phyloP scores from a whole-genome alignment of 2,113 vertebrate species.

The Nanorana parkeri region DNA sequence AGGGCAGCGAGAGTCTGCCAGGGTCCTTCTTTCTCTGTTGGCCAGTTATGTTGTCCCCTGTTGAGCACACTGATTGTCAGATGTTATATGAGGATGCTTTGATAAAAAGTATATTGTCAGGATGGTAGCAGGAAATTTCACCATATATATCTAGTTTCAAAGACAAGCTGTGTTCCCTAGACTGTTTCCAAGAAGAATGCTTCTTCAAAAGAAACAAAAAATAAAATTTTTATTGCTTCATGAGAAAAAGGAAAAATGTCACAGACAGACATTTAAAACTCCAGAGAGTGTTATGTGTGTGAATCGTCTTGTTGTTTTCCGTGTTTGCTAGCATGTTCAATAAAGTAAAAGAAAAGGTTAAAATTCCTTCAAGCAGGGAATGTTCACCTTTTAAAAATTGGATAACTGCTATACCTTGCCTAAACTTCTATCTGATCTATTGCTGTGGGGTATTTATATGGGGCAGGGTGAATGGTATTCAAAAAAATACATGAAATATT shows the following conservation, averaged over 20 bases:
- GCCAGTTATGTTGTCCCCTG: slow-evolving; percentile 62
- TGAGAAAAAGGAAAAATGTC: slow-evolving; percentile 22
- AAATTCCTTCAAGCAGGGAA: not conserved
- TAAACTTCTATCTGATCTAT: too few relatives aligned
- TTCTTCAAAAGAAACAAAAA: slow-evolving; percentile 64
- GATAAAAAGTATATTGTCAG: slow-evolving; percentile 72
- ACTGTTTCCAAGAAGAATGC: slow-evolving; percentile 62
- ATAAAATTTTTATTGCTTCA: slow-evolving; percentile 23
- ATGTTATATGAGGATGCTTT: slow-evolving; percentile 71
- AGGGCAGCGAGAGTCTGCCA: slow-evolving; percentile 57
- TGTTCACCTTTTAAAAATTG: too few relatives aligned
- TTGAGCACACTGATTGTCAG: slow-evolving; percentile 63
- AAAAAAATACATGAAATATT: too few relatives aligned
- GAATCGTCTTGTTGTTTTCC: slow-evolving; percentile 12
- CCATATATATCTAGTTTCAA: slow-evolving; percentile 65
- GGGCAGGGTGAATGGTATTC: too few relatives aligned
- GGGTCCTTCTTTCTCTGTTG: slow-evolving; percentile 62
- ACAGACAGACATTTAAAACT: not conserved
- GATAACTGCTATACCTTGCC: too few relatives aligned
- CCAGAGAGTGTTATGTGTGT: slow-evolving; percentile 10
- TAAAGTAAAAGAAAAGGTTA: slow-evolving; percentile 27
- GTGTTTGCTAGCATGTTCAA: slow-evolving; percentile 55
- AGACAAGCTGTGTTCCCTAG: slow-evolving; percentile 65
- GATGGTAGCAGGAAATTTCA: slow-evolving; percentile 71
- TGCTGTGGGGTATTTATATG: too few relatives aligned